phyloP scores from a whole-genome alignment of 2,797 vertebrate genomes.

The Acanthopagrus latus region DNA sequence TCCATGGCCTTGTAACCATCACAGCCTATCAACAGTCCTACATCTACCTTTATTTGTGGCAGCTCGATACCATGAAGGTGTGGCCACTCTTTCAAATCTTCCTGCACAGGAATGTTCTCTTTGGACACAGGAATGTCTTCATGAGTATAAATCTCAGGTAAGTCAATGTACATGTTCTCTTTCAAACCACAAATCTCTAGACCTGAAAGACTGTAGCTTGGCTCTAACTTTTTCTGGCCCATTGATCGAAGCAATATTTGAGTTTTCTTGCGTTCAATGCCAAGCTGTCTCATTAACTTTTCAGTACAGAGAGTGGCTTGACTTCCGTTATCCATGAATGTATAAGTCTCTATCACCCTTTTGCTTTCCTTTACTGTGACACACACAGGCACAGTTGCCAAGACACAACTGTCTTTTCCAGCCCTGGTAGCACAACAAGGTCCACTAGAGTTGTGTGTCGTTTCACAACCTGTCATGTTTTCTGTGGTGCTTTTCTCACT shows the following conservation, averaged over 20 bases:
- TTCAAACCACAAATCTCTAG: neutral
- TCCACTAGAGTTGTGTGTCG: too few species aligned
- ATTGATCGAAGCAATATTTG: neutral
- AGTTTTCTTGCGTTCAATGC: neutral
- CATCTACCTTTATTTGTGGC: neutral
- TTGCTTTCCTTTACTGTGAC: neutral
- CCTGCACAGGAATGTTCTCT: too few species aligned
- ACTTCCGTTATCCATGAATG: neutral
- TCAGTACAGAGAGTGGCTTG: neutral
- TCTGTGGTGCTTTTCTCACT: neutral
- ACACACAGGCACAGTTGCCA: neutral
- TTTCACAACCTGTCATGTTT: neutral
- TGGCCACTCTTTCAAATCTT: neutral
- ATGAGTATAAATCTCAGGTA: too few species aligned
- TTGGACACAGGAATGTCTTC: too few species aligned
- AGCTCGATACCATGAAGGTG: neutral
- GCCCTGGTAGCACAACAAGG: neutral
- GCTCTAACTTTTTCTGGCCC: neutral
- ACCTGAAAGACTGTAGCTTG: neutral
- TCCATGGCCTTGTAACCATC: conserved; percentile 22
- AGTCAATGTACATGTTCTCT: neutral
- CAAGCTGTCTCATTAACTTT: neutral
- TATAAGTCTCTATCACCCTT: neutral
- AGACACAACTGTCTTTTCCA: neutral
- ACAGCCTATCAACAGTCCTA: neutral